Conservation (phyloP, 2,113 vertebrate genomes). For the Calyptomena viridis region DNA sequence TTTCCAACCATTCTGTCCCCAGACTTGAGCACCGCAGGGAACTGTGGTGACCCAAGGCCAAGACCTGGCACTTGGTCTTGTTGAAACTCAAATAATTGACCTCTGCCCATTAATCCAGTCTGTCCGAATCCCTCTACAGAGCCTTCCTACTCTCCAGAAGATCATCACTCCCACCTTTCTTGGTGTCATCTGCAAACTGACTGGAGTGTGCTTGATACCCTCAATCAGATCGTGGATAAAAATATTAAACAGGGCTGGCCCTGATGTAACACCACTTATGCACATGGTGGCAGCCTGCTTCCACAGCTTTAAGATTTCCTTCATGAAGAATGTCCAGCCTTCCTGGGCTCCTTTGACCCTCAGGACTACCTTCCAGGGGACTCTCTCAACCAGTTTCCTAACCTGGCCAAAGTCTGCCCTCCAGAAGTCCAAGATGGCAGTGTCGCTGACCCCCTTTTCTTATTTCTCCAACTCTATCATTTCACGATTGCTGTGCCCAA, state of each 20-base stretch:
- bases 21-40: not conserved
- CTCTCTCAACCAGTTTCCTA: not conserved
- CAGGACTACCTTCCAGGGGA: not conserved
- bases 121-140: not conserved
- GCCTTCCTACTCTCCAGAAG: not conserved
- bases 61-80: not conserved
- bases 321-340: not conserved
- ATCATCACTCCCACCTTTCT: not conserved
- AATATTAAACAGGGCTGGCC: not conserved
- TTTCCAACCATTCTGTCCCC: not conserved
- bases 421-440: no score
- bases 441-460: not conserved
- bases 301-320: not conserved
- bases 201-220: not conserved
- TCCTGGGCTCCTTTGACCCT: not conserved
- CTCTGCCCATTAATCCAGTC: not conserved
- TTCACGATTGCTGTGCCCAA: accelerated
- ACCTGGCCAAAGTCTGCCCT: not conserved
- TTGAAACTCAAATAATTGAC: not conserved
- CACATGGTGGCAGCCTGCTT: not conserved
- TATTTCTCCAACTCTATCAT: not conserved
- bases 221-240: not conserved
- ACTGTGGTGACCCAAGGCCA: not conserved
- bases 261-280: not conserved
- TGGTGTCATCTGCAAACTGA: not conserved